Conservation (phyloP, 2,797 vertebrate species). For the Chelidonichthys spinosus region DNA sequence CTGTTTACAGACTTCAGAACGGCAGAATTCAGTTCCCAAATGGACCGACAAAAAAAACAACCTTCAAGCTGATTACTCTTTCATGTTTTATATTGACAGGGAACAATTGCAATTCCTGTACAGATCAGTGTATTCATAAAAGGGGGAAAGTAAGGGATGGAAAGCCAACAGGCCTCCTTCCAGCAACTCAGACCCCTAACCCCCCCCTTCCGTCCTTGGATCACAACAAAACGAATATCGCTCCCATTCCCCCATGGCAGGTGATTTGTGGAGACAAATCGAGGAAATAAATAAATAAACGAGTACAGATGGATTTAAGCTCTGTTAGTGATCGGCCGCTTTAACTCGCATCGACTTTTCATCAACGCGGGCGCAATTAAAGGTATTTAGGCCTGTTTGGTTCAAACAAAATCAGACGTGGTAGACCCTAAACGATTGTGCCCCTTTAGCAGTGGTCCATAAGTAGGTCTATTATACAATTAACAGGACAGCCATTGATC, state of each 20-base stretch:
- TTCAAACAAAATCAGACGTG: constrained; percentile 87
- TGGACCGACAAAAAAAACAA: constrained; percentile 84
- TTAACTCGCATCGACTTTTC: constrained; percentile 93
- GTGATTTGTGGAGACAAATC: constrained; percentile 86
- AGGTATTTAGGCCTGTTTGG: constrained; percentile 90
- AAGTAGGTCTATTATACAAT: constrained; percentile 82
- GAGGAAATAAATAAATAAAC: constrained; percentile 83
- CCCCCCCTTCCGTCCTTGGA: constrained; percentile 82
- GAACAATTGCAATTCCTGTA: not conserved
- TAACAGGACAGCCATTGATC: constrained; percentile 81
- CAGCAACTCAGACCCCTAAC: constrained; percentile 80
- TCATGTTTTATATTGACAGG: constrained; percentile 60
- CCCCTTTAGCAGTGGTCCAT: constrained; percentile 75
- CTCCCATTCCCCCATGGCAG: constrained; percentile 82
- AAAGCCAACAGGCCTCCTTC: constrained; percentile 61
- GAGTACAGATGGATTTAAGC: constrained; percentile 80
- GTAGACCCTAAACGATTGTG: constrained; percentile 75
- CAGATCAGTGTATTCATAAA: constrained; percentile 69
- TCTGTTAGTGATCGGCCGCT: constrained; percentile 76
- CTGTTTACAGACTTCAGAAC: constrained; percentile 13
- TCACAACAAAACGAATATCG: constrained; percentile 84
- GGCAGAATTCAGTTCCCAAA: constrained; percentile 52
- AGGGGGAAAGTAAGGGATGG: not conserved
- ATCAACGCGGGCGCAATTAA: constrained; percentile 92
- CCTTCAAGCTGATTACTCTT: constrained; percentile 90